Percentiles rank a stretch among this genome's conserved stretches.
phyloP scores from a whole-genome alignment of 2,113 vertebrate genomes.

The Erinaceus europaeus region DNA sequence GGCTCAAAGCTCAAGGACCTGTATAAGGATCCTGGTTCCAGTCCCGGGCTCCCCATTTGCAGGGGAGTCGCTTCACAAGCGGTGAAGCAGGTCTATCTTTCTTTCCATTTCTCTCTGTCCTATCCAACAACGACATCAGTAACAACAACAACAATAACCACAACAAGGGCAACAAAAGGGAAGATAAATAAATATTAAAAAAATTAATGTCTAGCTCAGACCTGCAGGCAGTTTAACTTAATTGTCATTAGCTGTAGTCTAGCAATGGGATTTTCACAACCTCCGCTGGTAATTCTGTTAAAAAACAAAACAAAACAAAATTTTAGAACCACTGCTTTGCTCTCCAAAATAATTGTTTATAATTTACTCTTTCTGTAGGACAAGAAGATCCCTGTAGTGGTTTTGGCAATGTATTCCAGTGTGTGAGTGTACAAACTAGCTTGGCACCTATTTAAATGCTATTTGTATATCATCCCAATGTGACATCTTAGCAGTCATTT shows the following conservation, averaged over 20 bases:
- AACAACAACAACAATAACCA: too few species aligned
- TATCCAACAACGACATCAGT: too few species aligned
- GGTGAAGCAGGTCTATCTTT: too few species aligned
- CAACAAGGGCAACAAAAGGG: too few species aligned
- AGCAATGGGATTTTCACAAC: slow-evolving; percentile 14
- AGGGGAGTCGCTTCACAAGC: too few species aligned
- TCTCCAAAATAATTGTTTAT: neutral
- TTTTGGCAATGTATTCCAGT: slow-evolving; percentile 25
- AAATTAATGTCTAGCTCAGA: neutral
- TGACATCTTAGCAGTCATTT: slow-evolving; percentile 30
- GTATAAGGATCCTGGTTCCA: too few species aligned
- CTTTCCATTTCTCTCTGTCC: too few species aligned
- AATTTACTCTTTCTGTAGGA: slow-evolving; percentile 21
- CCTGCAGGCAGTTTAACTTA: neutral
- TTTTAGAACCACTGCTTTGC: slow-evolving; percentile 19
- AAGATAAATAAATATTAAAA: too few species aligned
- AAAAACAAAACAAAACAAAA: neutral
- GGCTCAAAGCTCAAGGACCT: too few species aligned
- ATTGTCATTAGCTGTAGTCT: slow-evolving; percentile 41
- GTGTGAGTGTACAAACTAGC: neutral
- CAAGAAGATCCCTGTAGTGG: slow-evolving; percentile 9
- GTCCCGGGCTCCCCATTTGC: too few species aligned
- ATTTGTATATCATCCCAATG: neutral
- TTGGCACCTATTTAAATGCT: slow-evolving; percentile 33
- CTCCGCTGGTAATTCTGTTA: slow-evolving; percentile 4